These are phyloP conservation scores for Syrphus vitripennis DNA, from an alignment of 2,888 invertebrate species.

Conservation along the genomic window DNA sequence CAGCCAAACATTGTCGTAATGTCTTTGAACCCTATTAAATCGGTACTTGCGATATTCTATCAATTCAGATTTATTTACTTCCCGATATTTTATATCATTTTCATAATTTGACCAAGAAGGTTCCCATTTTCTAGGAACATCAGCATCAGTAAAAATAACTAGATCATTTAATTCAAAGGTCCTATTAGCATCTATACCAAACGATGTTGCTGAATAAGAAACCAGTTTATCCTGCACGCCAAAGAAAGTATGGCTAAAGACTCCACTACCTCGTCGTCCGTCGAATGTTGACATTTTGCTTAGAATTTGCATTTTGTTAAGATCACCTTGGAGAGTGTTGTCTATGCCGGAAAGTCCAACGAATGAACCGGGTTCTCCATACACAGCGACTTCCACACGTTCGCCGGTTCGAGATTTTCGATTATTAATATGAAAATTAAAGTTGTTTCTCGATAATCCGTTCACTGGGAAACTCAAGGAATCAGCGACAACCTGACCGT, in stretches of 20 bases:
- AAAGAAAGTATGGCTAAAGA: conserved; percentile 89
- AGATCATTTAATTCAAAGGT: conserved; percentile 94
- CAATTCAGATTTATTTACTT: conserved; percentile 85
- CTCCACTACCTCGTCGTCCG: conserved; percentile 89
- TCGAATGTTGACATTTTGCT: conserved; percentile 92
- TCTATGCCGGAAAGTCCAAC: conserved; percentile 94
- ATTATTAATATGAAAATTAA: conserved; percentile 91
- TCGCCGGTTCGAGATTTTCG: conserved; percentile 94
- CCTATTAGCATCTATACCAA: conserved; percentile 93
- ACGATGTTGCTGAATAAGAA: conserved; percentile 92
- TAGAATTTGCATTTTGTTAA: conserved; percentile 90
- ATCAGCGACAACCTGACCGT: conserved; percentile 92
- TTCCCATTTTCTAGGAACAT: conserved; percentile 85
- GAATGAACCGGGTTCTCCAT: conserved; percentile 95
- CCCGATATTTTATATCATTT: conserved; percentile 84
- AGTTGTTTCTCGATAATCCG: conserved; percentile 93
- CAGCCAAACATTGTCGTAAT: conserved; percentile 95
- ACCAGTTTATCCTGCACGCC: conserved; percentile 89
- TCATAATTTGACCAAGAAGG: conserved; percentile 89
- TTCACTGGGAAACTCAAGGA: conserved; percentile 96
- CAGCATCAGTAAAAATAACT: conserved; percentile 93
- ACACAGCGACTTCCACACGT: conserved; percentile 93
- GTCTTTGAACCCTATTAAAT: conserved; percentile 91
- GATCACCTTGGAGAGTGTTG: conserved; percentile 90
- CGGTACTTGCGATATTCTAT: conserved; percentile 87